Evolutionary conservation across 1,140 invertebrate species (phyloP), one percentile per base, ranked within the genome.

Genomic region (Steinernema feltiae): DNA sequence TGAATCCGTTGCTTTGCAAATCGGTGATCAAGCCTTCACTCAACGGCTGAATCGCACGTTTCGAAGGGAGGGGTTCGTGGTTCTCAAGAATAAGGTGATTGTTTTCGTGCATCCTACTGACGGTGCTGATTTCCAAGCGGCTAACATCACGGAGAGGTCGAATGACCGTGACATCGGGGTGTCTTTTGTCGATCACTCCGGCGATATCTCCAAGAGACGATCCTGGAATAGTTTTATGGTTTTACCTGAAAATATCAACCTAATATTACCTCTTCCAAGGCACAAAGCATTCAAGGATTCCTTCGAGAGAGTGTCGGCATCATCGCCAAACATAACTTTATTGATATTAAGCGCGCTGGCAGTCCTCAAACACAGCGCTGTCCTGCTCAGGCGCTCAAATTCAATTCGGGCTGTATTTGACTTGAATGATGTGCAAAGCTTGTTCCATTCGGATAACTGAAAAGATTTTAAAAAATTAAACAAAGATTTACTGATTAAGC

Each of bases 301-400:
- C 24, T 73, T 77, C 32, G 71, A 74, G 2, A 78, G 70, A 3
- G 21, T 29, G 30, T 78, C 75, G 0, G 41, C 75, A 32, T 72
- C 41, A 29, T 78, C 77, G 12, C 69, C 30, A 24, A 77, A 35
- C 77, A 78, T 76, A 53, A 78, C 71, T 30, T 78, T 78, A 7
- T 41, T 31, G 1, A 78, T 70, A 27, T 29, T 27, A 29, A 73
- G 15, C 21, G 77, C 46, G 1, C 30, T 7, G 0, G 77, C 53
- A 18, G 76, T 63, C 24, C 53, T 73, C 15, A 53, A 32, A 30
- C 41, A 41, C n/a, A 63, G 18, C n/a, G 70, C 70, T 53, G 73
- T 77, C 32, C 72, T 73, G 41, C 32, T 72, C 75, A 78, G n/a
- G 21, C 77, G 35, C 24, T 53, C 31, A 1, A 78, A 29, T 73